A percentile compares a stretch with the other conserved stretches of the same genome.
Conservation (phyloP, 2,888 invertebrate species). For the Eledona agricola region DNA sequence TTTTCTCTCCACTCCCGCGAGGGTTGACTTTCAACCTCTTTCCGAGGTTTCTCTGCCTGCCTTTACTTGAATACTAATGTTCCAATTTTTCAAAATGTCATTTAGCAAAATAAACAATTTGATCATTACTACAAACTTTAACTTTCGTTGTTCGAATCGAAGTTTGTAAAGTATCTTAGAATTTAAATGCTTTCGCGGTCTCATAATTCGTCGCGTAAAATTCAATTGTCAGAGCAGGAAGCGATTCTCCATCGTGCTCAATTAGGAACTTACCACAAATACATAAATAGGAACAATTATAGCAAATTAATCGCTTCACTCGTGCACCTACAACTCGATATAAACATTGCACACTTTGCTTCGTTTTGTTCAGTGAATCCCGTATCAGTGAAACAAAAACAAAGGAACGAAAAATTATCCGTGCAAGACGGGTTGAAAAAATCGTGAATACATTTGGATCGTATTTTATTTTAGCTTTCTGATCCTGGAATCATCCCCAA, state of each 20-base stretch:
- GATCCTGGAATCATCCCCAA: too few species aligned
- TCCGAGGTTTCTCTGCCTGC: constrained; percentile 54
- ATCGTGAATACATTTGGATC: too few species aligned
- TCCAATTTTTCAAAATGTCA: constrained; percentile 55
- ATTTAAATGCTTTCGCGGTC: constrained; percentile 9
- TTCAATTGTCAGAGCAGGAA: constrained; percentile 2
- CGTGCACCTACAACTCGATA: too few species aligned
- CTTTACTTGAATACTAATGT: constrained; percentile 57
- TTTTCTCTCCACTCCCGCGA: constrained; percentile 52
- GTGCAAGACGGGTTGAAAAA: too few species aligned
- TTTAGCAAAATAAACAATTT: constrained; percentile 52
- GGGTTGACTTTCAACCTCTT: constrained; percentile 58
- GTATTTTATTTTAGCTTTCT: too few species aligned
- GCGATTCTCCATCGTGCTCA: constrained; percentile 33
- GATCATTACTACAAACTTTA: constrained; percentile 43
- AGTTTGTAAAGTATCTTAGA: constrained; percentile 15
- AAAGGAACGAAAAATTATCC: too few species aligned
- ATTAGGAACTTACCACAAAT: too few species aligned
- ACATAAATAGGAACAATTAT: too few species aligned
- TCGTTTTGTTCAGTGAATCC: too few species aligned
- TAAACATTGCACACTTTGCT: too few species aligned
- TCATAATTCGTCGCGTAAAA: constrained; percentile 7
- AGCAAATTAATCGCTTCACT: too few species aligned
- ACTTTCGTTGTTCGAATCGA: constrained; percentile 23
- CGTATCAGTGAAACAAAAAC: too few species aligned